These are phyloP conservation scores for Silurus meridionalis DNA, from an alignment of 2,113 vertebrate genomes.

Conservation along the genomic window DNA sequence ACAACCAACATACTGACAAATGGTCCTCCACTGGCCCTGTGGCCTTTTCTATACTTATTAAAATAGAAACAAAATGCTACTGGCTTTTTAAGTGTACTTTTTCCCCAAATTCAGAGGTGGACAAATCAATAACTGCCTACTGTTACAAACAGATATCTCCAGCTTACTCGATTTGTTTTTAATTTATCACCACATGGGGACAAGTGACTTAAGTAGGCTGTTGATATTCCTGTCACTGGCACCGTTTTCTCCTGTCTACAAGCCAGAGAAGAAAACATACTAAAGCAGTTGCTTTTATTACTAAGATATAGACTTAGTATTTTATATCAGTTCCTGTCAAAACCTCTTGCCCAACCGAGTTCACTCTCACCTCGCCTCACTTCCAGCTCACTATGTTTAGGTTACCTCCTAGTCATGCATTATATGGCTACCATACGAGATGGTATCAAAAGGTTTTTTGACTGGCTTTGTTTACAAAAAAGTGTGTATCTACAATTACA, in stretches of 20 bases:
- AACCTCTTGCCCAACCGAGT: no score
- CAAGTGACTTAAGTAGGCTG: not conserved
- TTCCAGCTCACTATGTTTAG: no score
- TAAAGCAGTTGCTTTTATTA: not conserved
- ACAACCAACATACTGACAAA: conserved; percentile 63
- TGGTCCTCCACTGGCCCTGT: conserved; percentile 53
- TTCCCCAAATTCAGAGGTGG: not conserved
- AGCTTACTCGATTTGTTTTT: not conserved
- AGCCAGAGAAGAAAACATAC: not conserved
- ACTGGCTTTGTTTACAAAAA: not conserved
- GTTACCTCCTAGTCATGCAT: no score
- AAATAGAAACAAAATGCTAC: conserved; percentile 15
- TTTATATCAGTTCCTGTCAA: no score
- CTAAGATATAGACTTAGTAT: not conserved
- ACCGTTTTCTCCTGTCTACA: not conserved
- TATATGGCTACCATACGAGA: no score
- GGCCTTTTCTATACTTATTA: not conserved
- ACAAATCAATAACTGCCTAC: not conserved
- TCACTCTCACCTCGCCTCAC: no score
- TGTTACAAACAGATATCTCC: not conserved
- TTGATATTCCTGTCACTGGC: not conserved
- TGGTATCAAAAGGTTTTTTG: no score
- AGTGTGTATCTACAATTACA: no score
- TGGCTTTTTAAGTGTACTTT: not conserved
- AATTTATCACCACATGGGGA: not conserved